Conservation (phyloP, 2,113 vertebrate genomes). For the Rousettus leschenaultii region DNA sequence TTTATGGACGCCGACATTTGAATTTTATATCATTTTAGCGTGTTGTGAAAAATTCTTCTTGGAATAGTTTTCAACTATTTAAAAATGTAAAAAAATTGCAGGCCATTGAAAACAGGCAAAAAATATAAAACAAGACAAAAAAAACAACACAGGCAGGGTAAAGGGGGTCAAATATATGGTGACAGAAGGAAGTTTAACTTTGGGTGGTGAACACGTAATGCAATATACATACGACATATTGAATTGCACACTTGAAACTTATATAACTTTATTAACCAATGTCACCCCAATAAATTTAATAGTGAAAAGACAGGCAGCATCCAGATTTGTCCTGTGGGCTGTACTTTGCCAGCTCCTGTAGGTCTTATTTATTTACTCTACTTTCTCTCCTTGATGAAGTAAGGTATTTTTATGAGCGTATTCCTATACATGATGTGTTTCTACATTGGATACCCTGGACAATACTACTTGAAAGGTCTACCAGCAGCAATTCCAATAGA, state of each 20-base stretch:
- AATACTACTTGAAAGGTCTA: slow-evolving; percentile 9
- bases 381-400: slow-evolving; percentile 24
- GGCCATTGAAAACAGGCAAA: not conserved
- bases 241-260: too few species aligned
- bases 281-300: too few species aligned
- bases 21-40: not conserved
- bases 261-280: too few species aligned
- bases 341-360: not conserved
- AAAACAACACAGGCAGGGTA: too few species aligned
- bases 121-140: not conserved
- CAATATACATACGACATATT: too few species aligned
- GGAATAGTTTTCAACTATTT: not conserved
- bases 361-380: not conserved
- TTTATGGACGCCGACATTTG: not conserved
- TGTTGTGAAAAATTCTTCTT: not conserved
- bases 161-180: too few species aligned
- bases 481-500: not conserved
- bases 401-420: not conserved
- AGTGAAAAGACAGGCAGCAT: not conserved
- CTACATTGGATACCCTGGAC: not conserved
- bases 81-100: not conserved
- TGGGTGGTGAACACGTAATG: too few species aligned
- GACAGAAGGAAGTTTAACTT: too few species aligned
- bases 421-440: not conserved
- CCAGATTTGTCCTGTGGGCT: not conserved